A percentile compares a stretch with the other conserved stretches of the same genome.
phyloP scores from a whole-genome alignment of 2,113 vertebrate species.

The Craseonycteris thonglongyai region DNA sequence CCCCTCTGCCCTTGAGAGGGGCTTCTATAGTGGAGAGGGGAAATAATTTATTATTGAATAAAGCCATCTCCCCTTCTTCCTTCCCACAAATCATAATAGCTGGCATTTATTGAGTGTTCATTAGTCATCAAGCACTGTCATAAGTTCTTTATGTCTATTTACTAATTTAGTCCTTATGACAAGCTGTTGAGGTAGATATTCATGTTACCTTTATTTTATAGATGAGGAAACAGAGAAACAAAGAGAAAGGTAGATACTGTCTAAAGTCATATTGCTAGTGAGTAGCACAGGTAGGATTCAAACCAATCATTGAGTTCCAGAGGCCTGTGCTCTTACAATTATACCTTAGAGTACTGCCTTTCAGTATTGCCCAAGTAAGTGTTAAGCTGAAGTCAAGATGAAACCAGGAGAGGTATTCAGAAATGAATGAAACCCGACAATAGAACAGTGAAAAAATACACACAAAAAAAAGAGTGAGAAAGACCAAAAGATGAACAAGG shows the following conservation, averaged over 20 bases:
- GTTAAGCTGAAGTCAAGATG: not conserved
- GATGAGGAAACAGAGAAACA: not conserved
- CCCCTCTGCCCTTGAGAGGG: not conserved
- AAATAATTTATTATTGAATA: not conserved
- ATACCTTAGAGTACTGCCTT: not conserved
- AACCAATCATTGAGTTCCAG: not conserved
- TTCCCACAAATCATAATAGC: not conserved
- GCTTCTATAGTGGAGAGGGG: not conserved
- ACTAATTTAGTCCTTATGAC: not conserved
- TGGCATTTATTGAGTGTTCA: not conserved
- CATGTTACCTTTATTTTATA: not conserved
- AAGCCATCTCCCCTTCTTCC: not conserved
- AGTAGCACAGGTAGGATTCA: not conserved
- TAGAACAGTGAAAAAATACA: not conserved
- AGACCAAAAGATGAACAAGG: not conserved
- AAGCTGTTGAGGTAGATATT: not conserved
- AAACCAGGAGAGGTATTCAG: not conserved
- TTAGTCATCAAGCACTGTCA: not conserved
- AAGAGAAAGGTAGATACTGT: not conserved
- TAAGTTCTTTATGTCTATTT: not conserved
- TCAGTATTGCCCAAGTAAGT: accelerated
- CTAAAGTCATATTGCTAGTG: not conserved
- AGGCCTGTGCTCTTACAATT: not conserved
- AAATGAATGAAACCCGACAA: not conserved
- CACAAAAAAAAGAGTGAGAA: not conserved